phyloP scores from a whole-genome alignment of 1,140 invertebrate genomes.

The Leptinotarsa texana region DNA sequence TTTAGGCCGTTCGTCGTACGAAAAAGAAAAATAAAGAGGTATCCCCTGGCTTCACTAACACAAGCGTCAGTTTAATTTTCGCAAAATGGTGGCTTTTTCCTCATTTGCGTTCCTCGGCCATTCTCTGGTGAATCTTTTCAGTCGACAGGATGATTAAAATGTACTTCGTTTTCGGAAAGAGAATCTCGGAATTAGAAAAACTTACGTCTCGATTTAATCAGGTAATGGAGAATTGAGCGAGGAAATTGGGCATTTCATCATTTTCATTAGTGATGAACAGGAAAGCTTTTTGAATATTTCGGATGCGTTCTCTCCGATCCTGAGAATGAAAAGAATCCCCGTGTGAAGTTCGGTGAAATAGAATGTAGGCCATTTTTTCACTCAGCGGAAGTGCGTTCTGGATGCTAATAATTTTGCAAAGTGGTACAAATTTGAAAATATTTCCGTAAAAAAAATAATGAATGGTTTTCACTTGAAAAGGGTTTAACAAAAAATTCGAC shows the following conservation, averaged over 20 bases:
- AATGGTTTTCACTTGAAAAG: too few species aligned
- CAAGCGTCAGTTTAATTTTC: conserved; percentile 20
- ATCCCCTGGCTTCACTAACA: not conserved
- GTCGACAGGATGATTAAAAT: conserved; percentile 21
- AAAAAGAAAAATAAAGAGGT: too few species aligned
- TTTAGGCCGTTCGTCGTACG: too few species aligned
- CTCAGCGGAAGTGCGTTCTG: too few species aligned
- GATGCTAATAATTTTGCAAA: too few species aligned
- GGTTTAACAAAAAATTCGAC: too few species aligned
- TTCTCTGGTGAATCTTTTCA: conserved; percentile 20
- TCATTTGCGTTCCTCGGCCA: conserved; percentile 14
- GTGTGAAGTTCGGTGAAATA: too few species aligned
- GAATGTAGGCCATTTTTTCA: too few species aligned
- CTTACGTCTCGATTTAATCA: conserved; percentile 19
- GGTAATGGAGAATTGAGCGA: conserved; percentile 14
- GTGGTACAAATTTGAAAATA: too few species aligned
- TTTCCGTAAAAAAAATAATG: too few species aligned
- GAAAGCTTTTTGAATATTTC: not conserved
- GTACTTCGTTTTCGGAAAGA: conserved; percentile 10
- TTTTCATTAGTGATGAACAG: conserved; percentile 2
- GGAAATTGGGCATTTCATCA: not conserved
- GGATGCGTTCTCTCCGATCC: too few species aligned
- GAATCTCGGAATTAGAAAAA: conserved; percentile 14
- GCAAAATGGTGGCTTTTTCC: conserved; percentile 15
- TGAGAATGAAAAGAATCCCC: too few species aligned